Conservation (phyloP, 2,888 invertebrate genomes). For the Perithous albicinctus region DNA sequence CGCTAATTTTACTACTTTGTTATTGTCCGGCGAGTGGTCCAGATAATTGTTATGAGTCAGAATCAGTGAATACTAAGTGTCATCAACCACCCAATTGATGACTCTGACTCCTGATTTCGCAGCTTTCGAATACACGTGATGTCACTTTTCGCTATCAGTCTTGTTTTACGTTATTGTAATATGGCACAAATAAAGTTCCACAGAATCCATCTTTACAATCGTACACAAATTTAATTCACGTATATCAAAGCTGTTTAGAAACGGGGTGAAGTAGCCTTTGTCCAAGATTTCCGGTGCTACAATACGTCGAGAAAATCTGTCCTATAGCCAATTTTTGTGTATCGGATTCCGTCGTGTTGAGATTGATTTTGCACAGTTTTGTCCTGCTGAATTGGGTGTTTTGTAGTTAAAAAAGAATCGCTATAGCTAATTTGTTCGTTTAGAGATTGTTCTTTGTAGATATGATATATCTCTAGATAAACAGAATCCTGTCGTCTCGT, state of each 20-base stretch:
- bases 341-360: background rate
- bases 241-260: too few relatives aligned
- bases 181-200: too few relatives aligned
- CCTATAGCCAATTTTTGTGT: background rate
- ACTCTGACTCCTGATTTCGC: background rate
- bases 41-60: background rate
- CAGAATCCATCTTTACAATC: background rate
- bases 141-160: background rate
- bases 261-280: too few relatives aligned
- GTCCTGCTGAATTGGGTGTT: too few relatives aligned
- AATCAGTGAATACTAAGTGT: background rate
- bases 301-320: background rate
- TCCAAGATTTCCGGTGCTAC: background rate
- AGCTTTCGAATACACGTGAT: background rate
- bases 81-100: background rate
- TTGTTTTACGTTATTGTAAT: background rate
- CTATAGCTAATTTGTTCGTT: background rate
- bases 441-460: background rate
- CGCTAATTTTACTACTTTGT: background rate
- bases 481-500: constrained; percentile 22
- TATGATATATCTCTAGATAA: too few relatives aligned
- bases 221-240: background rate
- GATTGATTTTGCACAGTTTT: too few relatives aligned
- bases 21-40: background rate
- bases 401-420: too few relatives aligned